phyloP scores from a whole-genome alignment of 1,140 invertebrate genomes.

The Zaprionus africanus region DNA sequence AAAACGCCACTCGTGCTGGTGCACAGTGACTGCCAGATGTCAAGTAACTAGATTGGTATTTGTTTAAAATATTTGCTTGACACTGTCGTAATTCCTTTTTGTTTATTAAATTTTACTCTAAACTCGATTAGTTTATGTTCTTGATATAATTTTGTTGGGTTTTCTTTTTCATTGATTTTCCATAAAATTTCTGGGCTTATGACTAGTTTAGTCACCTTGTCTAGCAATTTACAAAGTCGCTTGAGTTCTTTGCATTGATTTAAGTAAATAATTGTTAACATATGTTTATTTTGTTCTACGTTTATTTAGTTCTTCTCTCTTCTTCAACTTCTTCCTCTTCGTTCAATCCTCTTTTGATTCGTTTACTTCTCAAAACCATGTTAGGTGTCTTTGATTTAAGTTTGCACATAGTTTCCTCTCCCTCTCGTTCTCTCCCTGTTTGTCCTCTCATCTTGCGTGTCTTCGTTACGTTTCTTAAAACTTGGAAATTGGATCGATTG shows the following conservation, averaged over 20 bases:
- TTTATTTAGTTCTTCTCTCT: conserved; percentile 50
- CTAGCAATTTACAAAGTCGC: not conserved
- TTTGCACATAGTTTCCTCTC: conserved; percentile 73
- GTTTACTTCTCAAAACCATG: conserved; percentile 63
- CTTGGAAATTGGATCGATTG: conserved; percentile 60
- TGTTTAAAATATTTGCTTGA: conserved; percentile 36
- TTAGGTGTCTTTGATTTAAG: conserved; percentile 73
- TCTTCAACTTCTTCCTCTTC: not conserved
- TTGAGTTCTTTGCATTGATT: conserved; percentile 32
- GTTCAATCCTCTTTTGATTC: conserved; percentile 33
- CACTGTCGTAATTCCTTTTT: conserved; percentile 22
- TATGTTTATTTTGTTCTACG: conserved; percentile 76
- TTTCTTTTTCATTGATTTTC: conserved; percentile 13
- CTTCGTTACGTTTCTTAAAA: conserved; percentile 64
- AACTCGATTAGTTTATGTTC: conserved; percentile 44
- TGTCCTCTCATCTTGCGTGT: conserved; percentile 52
- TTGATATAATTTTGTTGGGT: conserved; percentile 30
- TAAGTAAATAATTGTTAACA: conserved; percentile 56
- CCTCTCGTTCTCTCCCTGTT: conserved; percentile 2
- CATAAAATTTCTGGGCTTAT: conserved; percentile 36
- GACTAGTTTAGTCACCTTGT: conserved; percentile 7
- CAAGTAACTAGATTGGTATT: not conserved
- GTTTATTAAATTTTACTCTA: conserved; percentile 36
- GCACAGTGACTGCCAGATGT: conserved; percentile 25
- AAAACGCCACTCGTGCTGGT: conserved; percentile 7